Conservation (phyloP, 2,797 vertebrate species). For the Xenopus petersii region DNA sequence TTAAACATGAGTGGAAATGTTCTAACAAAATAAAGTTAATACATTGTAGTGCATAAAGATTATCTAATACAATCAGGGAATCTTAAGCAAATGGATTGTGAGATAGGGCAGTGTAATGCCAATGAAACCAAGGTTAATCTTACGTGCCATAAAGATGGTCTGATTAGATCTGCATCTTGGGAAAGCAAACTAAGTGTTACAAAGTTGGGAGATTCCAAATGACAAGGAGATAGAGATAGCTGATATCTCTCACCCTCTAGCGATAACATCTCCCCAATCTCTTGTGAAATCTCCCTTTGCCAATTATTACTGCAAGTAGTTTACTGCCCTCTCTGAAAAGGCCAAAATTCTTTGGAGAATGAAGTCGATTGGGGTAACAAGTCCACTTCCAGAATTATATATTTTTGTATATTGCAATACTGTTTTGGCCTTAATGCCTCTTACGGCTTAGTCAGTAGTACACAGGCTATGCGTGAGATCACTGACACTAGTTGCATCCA, state of each 20-base stretch:
- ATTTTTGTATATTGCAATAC: too few species aligned
- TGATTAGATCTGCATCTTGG: constrained; percentile 28
- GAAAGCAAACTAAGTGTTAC: not conserved
- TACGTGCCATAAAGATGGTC: constrained; percentile 6
- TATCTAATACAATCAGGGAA: not conserved
- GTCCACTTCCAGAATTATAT: too few species aligned
- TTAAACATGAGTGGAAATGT: not conserved
- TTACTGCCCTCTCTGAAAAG: not conserved
- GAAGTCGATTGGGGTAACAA: too few species aligned
- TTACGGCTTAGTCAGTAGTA: too few species aligned
- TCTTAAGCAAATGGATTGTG: not conserved
- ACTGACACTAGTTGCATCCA: too few species aligned
- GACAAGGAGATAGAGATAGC: constrained; percentile 3
- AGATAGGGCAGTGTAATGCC: not conserved
- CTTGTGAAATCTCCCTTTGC: constrained; percentile 8
- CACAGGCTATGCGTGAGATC: too few species aligned
- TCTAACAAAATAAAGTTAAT: constrained; percentile 3
- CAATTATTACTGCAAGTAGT: not conserved
- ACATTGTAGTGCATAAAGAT: not conserved
- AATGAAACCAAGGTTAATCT: constrained; percentile 34
- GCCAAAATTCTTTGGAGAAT: too few species aligned
- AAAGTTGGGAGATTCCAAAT: constrained; percentile 26
- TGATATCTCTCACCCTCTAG: constrained; percentile 9
- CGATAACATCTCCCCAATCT: constrained; percentile 24
- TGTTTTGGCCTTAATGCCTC: too few species aligned